Conservation (phyloP, 2,113 vertebrate genomes). For the Sardina pilchardus region DNA sequence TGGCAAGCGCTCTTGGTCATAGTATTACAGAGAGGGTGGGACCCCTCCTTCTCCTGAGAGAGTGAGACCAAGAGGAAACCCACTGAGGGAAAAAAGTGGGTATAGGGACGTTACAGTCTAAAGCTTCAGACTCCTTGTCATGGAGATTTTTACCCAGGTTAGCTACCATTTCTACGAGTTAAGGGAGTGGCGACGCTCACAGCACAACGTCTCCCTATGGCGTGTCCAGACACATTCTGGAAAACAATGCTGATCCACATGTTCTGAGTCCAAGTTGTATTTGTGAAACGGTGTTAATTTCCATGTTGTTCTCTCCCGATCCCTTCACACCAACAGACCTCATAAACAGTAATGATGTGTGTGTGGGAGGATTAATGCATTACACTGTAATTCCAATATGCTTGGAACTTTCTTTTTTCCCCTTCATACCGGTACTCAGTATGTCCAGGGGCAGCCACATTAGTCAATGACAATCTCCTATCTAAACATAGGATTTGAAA, state of each 20-base stretch:
- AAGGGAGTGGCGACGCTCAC: background rate
- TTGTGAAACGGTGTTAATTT: conserved; percentile 23
- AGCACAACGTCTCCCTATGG: background rate
- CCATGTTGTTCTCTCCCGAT: background rate
- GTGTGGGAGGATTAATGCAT: background rate
- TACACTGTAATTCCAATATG: background rate
- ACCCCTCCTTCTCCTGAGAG: conserved; percentile 35
- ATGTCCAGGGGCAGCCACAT: background rate
- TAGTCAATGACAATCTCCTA: conserved; percentile 6
- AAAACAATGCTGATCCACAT: conserved; percentile 11
- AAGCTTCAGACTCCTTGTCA: background rate
- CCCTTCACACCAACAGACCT: conserved; percentile 1
- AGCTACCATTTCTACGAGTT: background rate
- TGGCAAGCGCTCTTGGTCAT: conserved; percentile 63
- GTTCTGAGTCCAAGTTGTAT: conserved; percentile 26
- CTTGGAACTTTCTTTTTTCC: background rate
- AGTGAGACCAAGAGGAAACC: background rate
- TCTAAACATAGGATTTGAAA: background rate
- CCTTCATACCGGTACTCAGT: background rate
- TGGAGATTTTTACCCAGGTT: background rate
- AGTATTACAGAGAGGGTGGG: conserved; percentile 57
- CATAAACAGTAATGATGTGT: background rate
- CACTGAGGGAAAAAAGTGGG: background rate
- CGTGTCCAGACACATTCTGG: conserved; percentile 7
- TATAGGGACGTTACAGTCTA: background rate